These are phyloP conservation scores for Periplaneta americana DNA, from an alignment of 1,140 invertebrate genomes.

Conservation along the genomic window DNA sequence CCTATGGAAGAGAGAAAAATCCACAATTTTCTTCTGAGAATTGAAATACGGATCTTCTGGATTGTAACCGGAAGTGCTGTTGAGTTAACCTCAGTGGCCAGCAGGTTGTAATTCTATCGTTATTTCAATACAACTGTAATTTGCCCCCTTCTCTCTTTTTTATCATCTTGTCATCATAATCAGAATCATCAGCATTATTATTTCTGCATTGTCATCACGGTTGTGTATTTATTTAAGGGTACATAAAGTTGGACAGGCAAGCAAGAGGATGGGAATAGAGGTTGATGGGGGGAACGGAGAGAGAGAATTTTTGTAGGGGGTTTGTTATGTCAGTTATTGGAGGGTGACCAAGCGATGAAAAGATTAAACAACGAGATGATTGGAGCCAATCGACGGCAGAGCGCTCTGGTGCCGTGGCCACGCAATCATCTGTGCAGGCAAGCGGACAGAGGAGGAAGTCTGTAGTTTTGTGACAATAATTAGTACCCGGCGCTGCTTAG, in stretches of 20 bases:
- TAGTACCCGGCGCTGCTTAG: background rate
- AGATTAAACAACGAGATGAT: constrained; percentile 2
- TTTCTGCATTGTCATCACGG: background rate
- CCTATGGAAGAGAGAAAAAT: too few relatives aligned
- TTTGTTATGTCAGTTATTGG: constrained; percentile 3
- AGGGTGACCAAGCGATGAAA: constrained; percentile 4
- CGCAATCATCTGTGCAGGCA: background rate
- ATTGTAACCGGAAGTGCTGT: too few relatives aligned
- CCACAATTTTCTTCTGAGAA: too few relatives aligned
- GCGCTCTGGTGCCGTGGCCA: background rate
- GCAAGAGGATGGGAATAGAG: too few relatives aligned
- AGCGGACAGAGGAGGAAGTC: background rate
- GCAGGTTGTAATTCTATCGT: background rate
- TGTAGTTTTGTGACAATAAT: too few relatives aligned
- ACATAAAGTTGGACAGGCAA: background rate
- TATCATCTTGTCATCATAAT: background rate
- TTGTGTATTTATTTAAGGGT: background rate
- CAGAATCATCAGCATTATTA: background rate
- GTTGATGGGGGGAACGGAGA: too few relatives aligned
- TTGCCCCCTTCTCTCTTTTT: background rate
- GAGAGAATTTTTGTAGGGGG: background rate
- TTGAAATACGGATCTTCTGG: too few relatives aligned
- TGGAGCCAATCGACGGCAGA: constrained; percentile 1
- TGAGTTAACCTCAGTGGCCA: too few relatives aligned
- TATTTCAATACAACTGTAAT: background rate